Evolutionary conservation across 2,888 invertebrate genomes (phyloP).

Genomic region (Rhagophthalmus giganteus): DNA sequence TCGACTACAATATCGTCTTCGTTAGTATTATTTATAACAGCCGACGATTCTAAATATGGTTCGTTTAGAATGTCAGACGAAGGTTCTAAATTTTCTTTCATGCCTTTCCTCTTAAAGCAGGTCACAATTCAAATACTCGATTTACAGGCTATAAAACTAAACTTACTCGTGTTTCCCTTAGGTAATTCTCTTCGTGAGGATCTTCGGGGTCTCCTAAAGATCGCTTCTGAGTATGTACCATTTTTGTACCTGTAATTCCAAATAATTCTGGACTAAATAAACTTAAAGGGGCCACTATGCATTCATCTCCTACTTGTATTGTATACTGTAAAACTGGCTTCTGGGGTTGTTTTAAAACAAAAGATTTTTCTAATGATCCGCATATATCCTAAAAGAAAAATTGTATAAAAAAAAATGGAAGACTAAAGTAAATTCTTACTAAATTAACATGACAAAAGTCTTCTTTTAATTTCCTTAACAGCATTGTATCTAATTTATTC

Average conservation of each 20-base stretch:
- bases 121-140: background rate
- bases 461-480: slow-evolving; percentile 84
- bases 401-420: background rate
- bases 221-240: slow-evolving; percentile 71
- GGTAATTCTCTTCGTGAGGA: slow-evolving; percentile 89
- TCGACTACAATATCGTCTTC: slow-evolving; percentile 79
- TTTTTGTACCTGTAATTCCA: slow-evolving; percentile 78
- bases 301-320: slow-evolving; percentile 86
- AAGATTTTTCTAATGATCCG: slow-evolving; percentile 83
- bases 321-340: slow-evolving; percentile 72
- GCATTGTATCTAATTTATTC: slow-evolving; percentile 74
- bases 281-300: slow-evolving; percentile 86
- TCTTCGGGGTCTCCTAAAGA: slow-evolving; percentile 84
- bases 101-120: slow-evolving; percentile 58
- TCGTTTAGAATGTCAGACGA: slow-evolving; percentile 56
- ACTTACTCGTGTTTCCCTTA: slow-evolving; percentile 80
- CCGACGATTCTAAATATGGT: slow-evolving; percentile 55
- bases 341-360: slow-evolving; percentile 73
- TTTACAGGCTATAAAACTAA: background rate
- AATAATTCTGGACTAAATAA: slow-evolving; percentile 87
- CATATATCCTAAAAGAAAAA: slow-evolving; percentile 67
- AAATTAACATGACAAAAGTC: slow-evolving; percentile 89
- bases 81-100: slow-evolving; percentile 63
- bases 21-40: slow-evolving; percentile 57
- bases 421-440: slow-evolving; percentile 40